These are phyloP conservation scores for Acanthopagrus latus DNA, from an alignment of 2,797 vertebrate genomes.

Conservation along the genomic window DNA sequence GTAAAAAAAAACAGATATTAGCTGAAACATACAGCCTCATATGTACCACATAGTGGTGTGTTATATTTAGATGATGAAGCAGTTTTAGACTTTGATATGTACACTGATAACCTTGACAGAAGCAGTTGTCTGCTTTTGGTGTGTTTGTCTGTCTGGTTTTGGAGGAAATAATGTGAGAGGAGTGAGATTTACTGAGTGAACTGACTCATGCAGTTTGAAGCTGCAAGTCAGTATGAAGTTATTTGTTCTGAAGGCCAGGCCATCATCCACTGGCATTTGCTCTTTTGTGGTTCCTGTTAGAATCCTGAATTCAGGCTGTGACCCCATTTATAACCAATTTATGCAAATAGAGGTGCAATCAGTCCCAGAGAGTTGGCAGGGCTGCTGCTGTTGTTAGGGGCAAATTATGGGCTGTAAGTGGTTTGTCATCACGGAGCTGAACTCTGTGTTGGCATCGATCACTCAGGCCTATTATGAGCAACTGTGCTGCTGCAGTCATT, in stretches of 20 bases:
- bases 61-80: conserved; percentile 12
- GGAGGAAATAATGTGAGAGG: conserved; percentile 3
- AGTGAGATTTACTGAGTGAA: conserved; percentile 3
- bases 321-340: conserved; percentile 45
- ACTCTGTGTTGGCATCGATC: conserved; percentile 46
- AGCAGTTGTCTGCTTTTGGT: conserved; percentile 14
- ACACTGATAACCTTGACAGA: conserved; percentile 6
- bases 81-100: background rate
- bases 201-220: conserved; percentile 15
- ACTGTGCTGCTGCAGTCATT: conserved; percentile 62
- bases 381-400: conserved; percentile 50
- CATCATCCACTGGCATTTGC: conserved; percentile 20
- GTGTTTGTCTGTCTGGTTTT: conserved; percentile 8
- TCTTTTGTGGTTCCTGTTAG: conserved; percentile 49
- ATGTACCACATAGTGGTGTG: background rate
- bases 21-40: conserved; percentile 11
- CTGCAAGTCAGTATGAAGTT: background rate
- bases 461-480: conserved; percentile 59
- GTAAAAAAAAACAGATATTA: background rate
- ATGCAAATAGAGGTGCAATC: conserved; percentile 49
- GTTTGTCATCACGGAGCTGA: conserved; percentile 61
- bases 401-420: conserved; percentile 61
- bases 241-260: conserved; percentile 25
- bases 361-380: conserved; percentile 27
- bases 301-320: conserved; percentile 29